Percentiles rank a stretch among this genome's conserved stretches.
These are phyloP conservation scores for Cassiopea xamachana DNA, from an alignment of 30 jellyfish, hydroid and myxozoan genomes.

Conservation along the genomic window DNA sequence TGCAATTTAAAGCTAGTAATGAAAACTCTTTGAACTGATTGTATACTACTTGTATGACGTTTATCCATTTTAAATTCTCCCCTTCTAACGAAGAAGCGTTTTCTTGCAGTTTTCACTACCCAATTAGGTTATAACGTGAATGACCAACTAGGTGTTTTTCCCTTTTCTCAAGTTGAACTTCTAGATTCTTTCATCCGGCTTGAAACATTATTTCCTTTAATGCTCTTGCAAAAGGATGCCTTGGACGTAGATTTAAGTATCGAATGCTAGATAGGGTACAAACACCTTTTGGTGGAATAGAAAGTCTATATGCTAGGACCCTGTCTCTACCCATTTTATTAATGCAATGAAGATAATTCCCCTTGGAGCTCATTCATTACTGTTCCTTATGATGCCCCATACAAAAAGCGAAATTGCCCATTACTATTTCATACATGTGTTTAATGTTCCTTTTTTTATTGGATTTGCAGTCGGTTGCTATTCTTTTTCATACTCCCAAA, in stretches of 20 bases:
- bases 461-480: conserved; percentile 5
- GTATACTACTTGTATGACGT: not conserved
- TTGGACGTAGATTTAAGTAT: too few relatives aligned
- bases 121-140: too few relatives aligned
- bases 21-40: conserved; percentile 31
- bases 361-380: conserved; percentile 40
- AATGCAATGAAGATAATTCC: conserved; percentile 29
- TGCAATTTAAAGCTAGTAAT: conserved; percentile 27
- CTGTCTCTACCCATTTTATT: conserved; percentile 15
- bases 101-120: too few relatives aligned
- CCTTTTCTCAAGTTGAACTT: too few relatives aligned
- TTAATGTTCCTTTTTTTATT: not conserved
- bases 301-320: not conserved
- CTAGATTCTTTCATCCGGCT: too few relatives aligned
- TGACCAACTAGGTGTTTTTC: too few relatives aligned
- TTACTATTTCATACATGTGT: not conserved
- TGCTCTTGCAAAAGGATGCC: too few relatives aligned
- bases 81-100: conserved; percentile 24
- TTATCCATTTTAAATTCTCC: conserved; percentile 13
- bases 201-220: too few relatives aligned
- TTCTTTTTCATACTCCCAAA: conserved; percentile 12
- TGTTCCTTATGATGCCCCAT: conserved; percentile 23
- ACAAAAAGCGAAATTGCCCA: not conserved
- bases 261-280: not conserved
- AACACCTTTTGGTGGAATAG: not conserved